These are phyloP conservation scores for Diachasmimorpha longicaudata DNA, from an alignment of 1,140 invertebrate species.

Conservation along the genomic window DNA sequence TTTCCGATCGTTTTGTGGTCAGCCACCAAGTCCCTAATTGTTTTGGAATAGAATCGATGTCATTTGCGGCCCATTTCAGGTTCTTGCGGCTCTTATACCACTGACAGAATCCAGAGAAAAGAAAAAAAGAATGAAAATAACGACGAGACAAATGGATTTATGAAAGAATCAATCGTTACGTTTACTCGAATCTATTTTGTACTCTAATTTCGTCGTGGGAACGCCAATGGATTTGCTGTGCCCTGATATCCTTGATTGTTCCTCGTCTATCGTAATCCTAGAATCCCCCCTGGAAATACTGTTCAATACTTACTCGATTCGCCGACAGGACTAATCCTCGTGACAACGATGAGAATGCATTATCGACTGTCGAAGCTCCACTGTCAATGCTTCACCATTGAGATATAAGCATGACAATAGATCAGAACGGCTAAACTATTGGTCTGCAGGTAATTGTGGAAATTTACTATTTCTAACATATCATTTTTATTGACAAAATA, in stretches of 20 bases:
- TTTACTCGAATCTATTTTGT: not conserved
- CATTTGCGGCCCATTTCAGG: not conserved
- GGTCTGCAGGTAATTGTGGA: too few relatives aligned
- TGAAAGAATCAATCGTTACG: not conserved
- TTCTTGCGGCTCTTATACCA: not conserved
- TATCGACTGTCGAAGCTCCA: slow-evolving; percentile 23
- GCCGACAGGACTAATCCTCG: slow-evolving; percentile 23
- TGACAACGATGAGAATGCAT: slow-evolving; percentile 21
- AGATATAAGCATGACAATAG: not conserved
- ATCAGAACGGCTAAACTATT: too few relatives aligned
- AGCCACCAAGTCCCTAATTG: slow-evolving; percentile 24
- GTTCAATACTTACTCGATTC: slow-evolving; percentile 2
- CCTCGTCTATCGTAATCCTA: not conserved
- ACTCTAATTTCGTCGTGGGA: slow-evolving; percentile 6
- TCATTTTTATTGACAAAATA: too few relatives aligned
- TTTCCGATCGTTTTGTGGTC: slow-evolving; percentile 58
- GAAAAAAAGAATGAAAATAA: not conserved
- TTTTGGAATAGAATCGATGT: not conserved
- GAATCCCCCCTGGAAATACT: slow-evolving; percentile 12
- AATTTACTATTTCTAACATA: too few relatives aligned
- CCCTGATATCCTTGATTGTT: not conserved
- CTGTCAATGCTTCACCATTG: slow-evolving; percentile 13
- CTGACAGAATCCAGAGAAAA: not conserved
- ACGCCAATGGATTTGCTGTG: not conserved
- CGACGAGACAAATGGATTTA: not conserved